Percentiles rank a stretch among this genome's conserved stretches.
Evolutionary conservation across 2,888 invertebrate species (phyloP).

Genomic region (Zele albiditarsus): DNA sequence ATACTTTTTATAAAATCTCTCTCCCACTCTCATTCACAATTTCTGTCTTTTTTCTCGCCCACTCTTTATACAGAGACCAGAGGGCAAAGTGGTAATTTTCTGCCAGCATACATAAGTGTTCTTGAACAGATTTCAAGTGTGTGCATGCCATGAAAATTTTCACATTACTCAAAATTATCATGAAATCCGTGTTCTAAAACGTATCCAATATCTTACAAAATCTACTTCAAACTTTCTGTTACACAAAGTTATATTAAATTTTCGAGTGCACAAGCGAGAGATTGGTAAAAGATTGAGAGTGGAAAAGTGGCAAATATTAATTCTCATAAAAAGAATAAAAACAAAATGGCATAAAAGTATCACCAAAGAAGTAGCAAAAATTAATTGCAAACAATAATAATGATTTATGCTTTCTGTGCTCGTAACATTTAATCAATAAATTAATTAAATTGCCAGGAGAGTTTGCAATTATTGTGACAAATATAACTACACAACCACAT

Average conservation of each 20-base stretch:
- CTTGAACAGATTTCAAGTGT: slow-evolving; percentile 28
- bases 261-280: not conserved
- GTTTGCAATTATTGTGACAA: not conserved
- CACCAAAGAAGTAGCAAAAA: not conserved
- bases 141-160: slow-evolving; percentile 22
- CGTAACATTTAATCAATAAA: not conserved
- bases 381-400: slow-evolving; percentile 5
- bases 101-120: slow-evolving; percentile 22
- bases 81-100: slow-evolving; percentile 45
- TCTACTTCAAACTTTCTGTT: slow-evolving; percentile 6
- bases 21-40: not conserved
- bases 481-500: not conserved
- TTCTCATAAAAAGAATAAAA: not conserved
- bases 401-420: not conserved
- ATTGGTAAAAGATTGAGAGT: not conserved
- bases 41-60: not conserved
- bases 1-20: slow-evolving; percentile 27
- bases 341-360: not conserved
- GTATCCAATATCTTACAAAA: slow-evolving; percentile 1
- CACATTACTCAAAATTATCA: slow-evolving; percentile 24
- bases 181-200: slow-evolving; percentile 11
- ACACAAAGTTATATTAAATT: slow-evolving; percentile 4
- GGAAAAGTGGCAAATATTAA: not conserved
- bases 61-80: slow-evolving; percentile 40
- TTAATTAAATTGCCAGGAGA: not conserved